Evolutionary conservation across 1,140 invertebrate species (phyloP).

Genomic region (Hyles euphorbiae): DNA sequence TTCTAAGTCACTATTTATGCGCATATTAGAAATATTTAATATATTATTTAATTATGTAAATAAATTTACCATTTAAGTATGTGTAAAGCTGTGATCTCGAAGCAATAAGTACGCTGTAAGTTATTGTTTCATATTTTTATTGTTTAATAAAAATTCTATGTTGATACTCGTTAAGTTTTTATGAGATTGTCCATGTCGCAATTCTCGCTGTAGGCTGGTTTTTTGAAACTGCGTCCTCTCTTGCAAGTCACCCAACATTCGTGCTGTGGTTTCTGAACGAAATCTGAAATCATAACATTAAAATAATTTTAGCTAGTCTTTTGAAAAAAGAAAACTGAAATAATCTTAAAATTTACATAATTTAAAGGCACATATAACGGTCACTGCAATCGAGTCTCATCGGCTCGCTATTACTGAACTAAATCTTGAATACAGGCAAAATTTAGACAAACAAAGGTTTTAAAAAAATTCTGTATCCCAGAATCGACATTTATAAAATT

Average conservation of each 20-base stretch:
- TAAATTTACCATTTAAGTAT: background rate
- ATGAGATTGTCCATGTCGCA: conserved; percentile 44
- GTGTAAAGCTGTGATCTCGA: conserved; percentile 37
- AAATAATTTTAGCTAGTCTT: no score
- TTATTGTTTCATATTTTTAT: conserved; percentile 34
- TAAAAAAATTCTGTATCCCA: no score
- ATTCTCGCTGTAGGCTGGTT: conserved; percentile 37
- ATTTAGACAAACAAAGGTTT: no score
- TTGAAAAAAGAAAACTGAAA: no score
- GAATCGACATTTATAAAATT: no score
- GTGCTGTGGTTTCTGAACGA: conserved; percentile 56
- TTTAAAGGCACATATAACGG: no score
- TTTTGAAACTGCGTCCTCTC: conserved; percentile 62
- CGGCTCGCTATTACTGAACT: no score
- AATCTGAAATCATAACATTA: conserved; percentile 38
- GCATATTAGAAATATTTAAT: no score
- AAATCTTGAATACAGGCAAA: no score
- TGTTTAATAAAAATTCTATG: conserved; percentile 4
- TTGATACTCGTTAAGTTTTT: conserved; percentile 7
- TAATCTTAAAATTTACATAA: no score
- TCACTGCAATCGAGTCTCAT: no score
- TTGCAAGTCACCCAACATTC: conserved; percentile 71
- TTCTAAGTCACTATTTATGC: no score
- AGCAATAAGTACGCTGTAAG: conserved; percentile 43
- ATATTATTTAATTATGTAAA: background rate